Percentiles rank a stretch among this genome's conserved stretches.
phyloP scores from a whole-genome alignment of 2,888 invertebrate genomes.

The Cantharis rufa region DNA sequence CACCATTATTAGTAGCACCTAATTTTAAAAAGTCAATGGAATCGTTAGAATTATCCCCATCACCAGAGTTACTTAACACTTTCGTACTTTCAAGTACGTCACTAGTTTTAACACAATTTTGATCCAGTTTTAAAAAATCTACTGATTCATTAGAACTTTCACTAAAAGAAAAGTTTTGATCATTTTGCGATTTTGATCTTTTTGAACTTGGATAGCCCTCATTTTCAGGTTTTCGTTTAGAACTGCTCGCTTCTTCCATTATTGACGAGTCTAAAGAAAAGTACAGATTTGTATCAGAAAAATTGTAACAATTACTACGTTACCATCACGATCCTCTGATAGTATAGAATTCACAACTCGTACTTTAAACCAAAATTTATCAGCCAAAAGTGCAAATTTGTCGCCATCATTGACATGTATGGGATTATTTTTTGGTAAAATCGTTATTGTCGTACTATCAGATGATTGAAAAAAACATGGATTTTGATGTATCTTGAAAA shows the following conservation, averaged over 20 bases:
- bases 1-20: not conserved
- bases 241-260: not conserved
- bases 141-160: not conserved
- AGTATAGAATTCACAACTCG: slow-evolving; percentile 36
- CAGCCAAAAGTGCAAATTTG: slow-evolving; percentile 60
- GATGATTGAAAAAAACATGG: slow-evolving; percentile 59
- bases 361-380: slow-evolving; percentile 59
- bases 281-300: not conserved
- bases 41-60: not conserved
- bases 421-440: slow-evolving; percentile 51
- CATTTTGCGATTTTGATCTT: not conserved
- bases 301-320: not conserved
- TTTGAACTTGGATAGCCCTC: not conserved
- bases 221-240: not conserved
- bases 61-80: not conserved
- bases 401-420: slow-evolving; percentile 56
- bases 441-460: slow-evolving; percentile 45
- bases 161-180: not conserved
- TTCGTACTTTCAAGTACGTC: not conserved
- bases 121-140: not conserved
- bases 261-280: not conserved
- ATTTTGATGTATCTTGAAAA: slow-evolving; percentile 58
- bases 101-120: not conserved
- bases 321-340: not conserved
- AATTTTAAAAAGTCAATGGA: not conserved